Evolutionary conservation across 1,140 invertebrate species (phyloP), one percentile per base, ranked within the genome.

Genomic region (Chymomyza costata): DNA sequence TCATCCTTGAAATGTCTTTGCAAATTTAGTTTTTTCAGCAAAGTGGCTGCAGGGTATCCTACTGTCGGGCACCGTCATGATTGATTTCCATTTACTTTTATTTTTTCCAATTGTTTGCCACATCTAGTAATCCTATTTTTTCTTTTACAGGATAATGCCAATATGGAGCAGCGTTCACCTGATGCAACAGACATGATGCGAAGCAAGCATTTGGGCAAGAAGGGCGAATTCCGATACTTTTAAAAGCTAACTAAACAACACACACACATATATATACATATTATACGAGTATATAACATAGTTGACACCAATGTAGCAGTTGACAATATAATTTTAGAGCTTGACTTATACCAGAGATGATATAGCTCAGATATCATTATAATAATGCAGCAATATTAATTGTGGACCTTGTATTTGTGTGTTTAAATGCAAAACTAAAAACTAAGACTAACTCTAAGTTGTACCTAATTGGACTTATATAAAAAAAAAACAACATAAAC

Each of bases 211-310:
- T 90, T 94, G 70, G 95, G 95, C 86, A 96, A 96, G 88, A 96
- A 96, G 90, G 95, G 95, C 87, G 95, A 97, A 90, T 97, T 97
- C 86, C 91, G 95, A 87, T 97, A 97, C 87, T 97, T 97, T 88
- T 97, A 91, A 47, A 35, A 25, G 13, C 17, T 10, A 32, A 18
- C 18, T 49, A 16, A 14, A 49, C 30, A 35, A n/a, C 13, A 16
- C 21, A 17, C 21, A 30, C 25, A 54, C 47, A 53, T 54, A 63
- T 37, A 62, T 47, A 46, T 43, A 51, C 14, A 61, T 25, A 25
- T 8, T 25, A 8, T 8, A 67, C 48, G 43, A 28, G 41, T 21
- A 43, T 46, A 17, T 37, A 44, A n/a, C n/a, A n/a, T n/a, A n/a
- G n/a, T n/a, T n/a, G n/a, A n/a, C n/a, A n/a, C n/a, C 35, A 44